phyloP scores from a whole-genome alignment of 2,888 invertebrate species.

The Diarsia dahlii region DNA sequence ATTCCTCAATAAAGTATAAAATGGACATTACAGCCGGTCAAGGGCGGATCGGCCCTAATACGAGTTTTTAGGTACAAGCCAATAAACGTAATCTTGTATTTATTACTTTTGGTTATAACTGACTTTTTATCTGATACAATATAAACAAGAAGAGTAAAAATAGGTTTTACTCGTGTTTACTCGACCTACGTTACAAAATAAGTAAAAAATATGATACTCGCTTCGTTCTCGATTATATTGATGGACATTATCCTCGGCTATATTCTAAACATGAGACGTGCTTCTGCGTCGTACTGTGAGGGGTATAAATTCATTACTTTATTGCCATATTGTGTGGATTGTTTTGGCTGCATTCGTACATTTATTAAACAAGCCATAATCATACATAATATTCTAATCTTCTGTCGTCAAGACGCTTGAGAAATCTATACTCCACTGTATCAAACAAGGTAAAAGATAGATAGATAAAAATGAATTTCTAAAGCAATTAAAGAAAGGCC shows the following conservation, averaged over 20 bases:
- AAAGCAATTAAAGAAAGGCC: slow-evolving; percentile 21
- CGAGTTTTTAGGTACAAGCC: slow-evolving; percentile 44
- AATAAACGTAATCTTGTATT: slow-evolving; percentile 51
- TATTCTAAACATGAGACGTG: not conserved
- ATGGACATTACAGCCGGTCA: slow-evolving; percentile 46
- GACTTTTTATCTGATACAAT: slow-evolving; percentile 14
- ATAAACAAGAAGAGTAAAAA: slow-evolving; percentile 13
- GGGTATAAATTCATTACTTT: slow-evolving; percentile 11
- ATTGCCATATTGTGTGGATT: not conserved
- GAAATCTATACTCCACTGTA: not conserved
- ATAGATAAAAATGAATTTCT: slow-evolving; percentile 2
- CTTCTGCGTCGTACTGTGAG: slow-evolving; percentile 1
- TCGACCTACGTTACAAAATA: slow-evolving; percentile 6
- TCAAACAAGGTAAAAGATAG: not conserved
- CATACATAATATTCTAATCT: not conserved
- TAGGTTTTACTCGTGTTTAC: slow-evolving; percentile 5
- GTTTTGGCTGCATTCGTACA: slow-evolving; percentile 20
- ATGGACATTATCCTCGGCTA: not conserved
- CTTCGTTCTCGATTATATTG: not conserved
- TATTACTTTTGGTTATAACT: slow-evolving; percentile 34
- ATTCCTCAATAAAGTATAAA: slow-evolving; percentile 60
- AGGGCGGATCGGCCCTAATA: slow-evolving; percentile 49
- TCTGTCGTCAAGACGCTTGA: not conserved
- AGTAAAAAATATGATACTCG: not conserved
- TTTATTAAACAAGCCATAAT: slow-evolving; percentile 15